Conservation (phyloP, 2,797 vertebrate genomes). For the Danio choprae region DNA sequence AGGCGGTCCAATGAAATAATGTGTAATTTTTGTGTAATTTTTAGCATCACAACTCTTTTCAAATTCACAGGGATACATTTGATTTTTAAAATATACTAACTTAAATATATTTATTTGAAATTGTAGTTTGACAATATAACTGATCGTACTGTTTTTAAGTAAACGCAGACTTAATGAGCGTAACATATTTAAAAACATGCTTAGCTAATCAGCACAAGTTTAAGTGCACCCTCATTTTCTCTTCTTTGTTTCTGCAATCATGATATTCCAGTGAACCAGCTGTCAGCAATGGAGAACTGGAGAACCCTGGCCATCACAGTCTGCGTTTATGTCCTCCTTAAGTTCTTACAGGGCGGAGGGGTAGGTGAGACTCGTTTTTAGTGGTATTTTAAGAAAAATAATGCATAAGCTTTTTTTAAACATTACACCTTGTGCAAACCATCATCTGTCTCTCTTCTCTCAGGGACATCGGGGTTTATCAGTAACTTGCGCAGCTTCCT, state of each 20-base stretch:
- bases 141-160: too few species aligned
- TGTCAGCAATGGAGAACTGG: slow-evolving; percentile 81
- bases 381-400: not conserved
- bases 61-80: too few species aligned
- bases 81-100: too few species aligned
- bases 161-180: too few species aligned
- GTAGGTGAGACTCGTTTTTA: slow-evolving; percentile 74
- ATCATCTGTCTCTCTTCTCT: not conserved
- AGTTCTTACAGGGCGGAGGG: slow-evolving; percentile 91
- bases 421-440: not conserved
- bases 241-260: slow-evolving; percentile 23
- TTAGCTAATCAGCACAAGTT: too few species aligned
- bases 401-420: not conserved
- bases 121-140: too few species aligned
- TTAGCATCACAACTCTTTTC: too few species aligned
- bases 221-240: not conserved
- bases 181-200: too few species aligned
- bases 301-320: slow-evolving; percentile 79
- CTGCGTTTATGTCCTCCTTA: slow-evolving; percentile 83
- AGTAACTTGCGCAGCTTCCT: slow-evolving; percentile 89
- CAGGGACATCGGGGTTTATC: slow-evolving; percentile 86
- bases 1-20: too few species aligned
- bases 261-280: slow-evolving; percentile 79
- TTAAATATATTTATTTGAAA: too few species aligned
- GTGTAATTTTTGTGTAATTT: too few species aligned